A percentile compares a stretch with the other conserved stretches of the same genome.
Evolutionary conservation across 2,113 vertebrate species (phyloP).

Genomic region (Leptosomus discolor): DNA sequence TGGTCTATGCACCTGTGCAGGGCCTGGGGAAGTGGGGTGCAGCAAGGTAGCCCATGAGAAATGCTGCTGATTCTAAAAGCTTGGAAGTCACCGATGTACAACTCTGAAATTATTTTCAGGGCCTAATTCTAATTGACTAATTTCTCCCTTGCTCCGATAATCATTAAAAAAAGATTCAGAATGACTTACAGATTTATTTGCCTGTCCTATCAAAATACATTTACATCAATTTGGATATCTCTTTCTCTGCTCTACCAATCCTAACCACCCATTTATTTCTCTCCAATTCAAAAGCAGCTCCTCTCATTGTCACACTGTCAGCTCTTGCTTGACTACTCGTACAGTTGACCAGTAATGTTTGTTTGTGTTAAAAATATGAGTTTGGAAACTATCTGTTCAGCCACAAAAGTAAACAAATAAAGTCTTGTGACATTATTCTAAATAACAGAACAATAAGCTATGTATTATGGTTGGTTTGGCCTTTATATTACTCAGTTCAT

Average conservation of each 20-base stretch:
- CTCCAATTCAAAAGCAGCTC: not conserved
- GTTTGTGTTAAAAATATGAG: not conserved
- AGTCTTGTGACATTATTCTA: not conserved
- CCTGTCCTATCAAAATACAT: not conserved
- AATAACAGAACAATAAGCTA: not conserved
- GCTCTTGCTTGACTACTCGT: not conserved
- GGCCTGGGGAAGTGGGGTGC: not conserved
- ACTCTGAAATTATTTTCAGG: not conserved
- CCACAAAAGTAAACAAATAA: not conserved
- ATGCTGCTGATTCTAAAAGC: not conserved
- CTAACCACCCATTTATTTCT: not conserved
- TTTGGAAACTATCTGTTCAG: not conserved
- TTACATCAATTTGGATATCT: not conserved
- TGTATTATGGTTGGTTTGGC: not conserved
- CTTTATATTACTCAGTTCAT: not conserved
- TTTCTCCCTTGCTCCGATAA: not conserved
- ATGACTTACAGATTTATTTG: not conserved
- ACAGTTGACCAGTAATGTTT: not conserved
- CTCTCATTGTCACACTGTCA: not conserved
- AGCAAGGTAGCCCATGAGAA: not conserved
- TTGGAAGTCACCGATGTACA: not conserved
- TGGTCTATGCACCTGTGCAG: not conserved
- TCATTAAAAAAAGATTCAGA: not conserved
- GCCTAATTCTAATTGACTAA: not conserved
- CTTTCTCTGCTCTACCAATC: not conserved